Evolutionary conservation across 2,888 invertebrate genomes (phyloP).

Genomic region (Gandaritis pyraliata): DNA sequence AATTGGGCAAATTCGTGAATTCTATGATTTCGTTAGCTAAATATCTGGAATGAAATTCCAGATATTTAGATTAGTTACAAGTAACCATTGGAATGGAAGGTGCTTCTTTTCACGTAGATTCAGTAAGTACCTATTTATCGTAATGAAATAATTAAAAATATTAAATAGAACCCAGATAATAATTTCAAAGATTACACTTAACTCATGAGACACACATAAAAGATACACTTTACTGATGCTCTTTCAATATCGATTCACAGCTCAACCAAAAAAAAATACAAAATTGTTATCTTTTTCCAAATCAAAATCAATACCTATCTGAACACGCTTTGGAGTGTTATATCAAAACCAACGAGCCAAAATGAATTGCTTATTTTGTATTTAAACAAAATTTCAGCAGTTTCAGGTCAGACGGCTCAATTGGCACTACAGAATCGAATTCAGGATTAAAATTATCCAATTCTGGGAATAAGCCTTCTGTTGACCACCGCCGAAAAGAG

Average conservation of each 20-base stretch:
- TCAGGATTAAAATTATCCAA: conserved; percentile 51
- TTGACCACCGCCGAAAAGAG: conserved; percentile 49
- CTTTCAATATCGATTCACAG: not conserved
- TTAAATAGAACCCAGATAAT: no score
- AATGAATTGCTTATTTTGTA: conserved; percentile 27
- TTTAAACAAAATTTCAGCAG: conserved; percentile 37
- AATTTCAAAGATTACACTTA: no score
- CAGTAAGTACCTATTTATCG: no score
- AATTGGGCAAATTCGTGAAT: not conserved
- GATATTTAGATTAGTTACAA: no score
- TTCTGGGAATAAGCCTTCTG: conserved; percentile 46
- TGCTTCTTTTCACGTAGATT: no score
- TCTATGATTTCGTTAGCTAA: not conserved
- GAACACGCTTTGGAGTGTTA: conserved; percentile 15
- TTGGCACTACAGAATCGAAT: conserved; percentile 34
- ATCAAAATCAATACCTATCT: conserved; percentile 4
- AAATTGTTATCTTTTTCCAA: conserved; percentile 3
- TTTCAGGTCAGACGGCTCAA: conserved; percentile 45
- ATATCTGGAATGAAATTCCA: not conserved
- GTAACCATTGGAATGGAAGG: no score
- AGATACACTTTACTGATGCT: no score
- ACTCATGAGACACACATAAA: no score
- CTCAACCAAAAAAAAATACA: not conserved
- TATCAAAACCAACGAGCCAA: conserved; percentile 15
- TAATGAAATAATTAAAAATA: no score